These are phyloP conservation scores for Chloroceryle amazona DNA, from an alignment of 2,797 vertebrate species.

Conservation along the genomic window DNA sequence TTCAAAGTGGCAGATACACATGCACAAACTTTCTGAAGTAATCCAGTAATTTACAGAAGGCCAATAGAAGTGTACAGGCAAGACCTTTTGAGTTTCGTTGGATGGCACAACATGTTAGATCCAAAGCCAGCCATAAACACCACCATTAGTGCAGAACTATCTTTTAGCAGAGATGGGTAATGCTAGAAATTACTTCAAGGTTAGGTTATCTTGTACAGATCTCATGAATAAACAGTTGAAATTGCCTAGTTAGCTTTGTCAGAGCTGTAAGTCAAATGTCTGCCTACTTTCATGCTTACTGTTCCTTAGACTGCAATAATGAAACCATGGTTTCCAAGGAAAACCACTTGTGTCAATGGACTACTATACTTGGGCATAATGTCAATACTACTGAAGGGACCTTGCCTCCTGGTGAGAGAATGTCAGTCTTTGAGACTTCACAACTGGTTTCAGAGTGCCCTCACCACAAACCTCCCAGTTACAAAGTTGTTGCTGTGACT, in stretches of 20 bases:
- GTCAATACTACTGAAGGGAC: background rate
- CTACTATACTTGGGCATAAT: background rate
- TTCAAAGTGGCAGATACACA: background rate
- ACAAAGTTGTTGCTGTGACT: background rate
- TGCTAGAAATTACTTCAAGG: background rate
- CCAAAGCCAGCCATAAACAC: background rate
- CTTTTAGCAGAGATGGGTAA: background rate
- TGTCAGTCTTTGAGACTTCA: background rate
- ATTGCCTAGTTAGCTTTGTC: background rate
- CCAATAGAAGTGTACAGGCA: background rate
- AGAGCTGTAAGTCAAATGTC: background rate
- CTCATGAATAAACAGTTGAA: fast-evolving
- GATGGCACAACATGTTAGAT: background rate
- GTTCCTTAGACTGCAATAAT: background rate
- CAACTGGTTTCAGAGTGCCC: background rate
- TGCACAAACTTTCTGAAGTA: background rate
- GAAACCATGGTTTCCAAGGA: background rate
- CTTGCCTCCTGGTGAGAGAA: background rate
- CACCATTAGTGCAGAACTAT: background rate
- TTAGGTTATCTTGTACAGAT: background rate
- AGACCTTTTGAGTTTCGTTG: background rate
- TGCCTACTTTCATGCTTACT: background rate
- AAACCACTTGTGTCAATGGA: background rate
- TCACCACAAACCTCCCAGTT: fast-evolving
- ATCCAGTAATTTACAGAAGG: background rate